Evolutionary conservation across 2,797 vertebrate genomes (phyloP), one percentile per base, ranked within the genome.

Genomic region (Acanthopagrus latus): DNA sequence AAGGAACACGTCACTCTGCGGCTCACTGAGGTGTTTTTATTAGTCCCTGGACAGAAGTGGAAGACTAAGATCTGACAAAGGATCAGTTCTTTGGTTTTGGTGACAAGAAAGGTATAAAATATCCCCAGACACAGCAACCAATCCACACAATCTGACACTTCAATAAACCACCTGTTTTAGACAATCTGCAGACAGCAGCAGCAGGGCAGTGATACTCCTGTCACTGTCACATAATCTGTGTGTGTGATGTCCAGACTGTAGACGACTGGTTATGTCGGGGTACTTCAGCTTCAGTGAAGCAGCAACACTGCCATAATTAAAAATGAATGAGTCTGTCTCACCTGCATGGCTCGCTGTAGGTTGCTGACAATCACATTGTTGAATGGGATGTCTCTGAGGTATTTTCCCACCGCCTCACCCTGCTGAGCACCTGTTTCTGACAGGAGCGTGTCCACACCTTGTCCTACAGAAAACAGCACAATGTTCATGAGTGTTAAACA

Each of bases 311-410:
- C 5, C 17, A 38, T 43, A 43, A 76, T 33, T 8, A 25, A 59
- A 66, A 44, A 50, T 56, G 0, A 4, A 47, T 7, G 23, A 0
- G 23, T 50, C 18, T 10, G 52, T 76, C 92, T 90, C 76, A 96
- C 98, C 96, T 99, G 97, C n/a, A 95, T 90, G n/a, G 98, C 96
- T 72, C 98, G 93, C 21, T 93, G 95, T 6, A 99, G 94, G 76
- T 99, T 96, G 55, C 98, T 99, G 87, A 94, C 95, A 77, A 97
- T 98, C 62, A 95, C 95, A 0, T 96, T 95, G 57, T 92, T 96
- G 85, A 99, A 99, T 16, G 78, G 85, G 67, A 97, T 86, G 46
- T 95, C 93, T 74, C 78, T 93, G 64, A 99, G 96, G 92, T 97
- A 97, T 0, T 52, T 17, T 6, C 97, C 98, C 0, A 95, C 97